Base-by-base conservation (phyloP, 2,888 invertebrate species). In the Chaetogeoica ovagalla region DNA sequence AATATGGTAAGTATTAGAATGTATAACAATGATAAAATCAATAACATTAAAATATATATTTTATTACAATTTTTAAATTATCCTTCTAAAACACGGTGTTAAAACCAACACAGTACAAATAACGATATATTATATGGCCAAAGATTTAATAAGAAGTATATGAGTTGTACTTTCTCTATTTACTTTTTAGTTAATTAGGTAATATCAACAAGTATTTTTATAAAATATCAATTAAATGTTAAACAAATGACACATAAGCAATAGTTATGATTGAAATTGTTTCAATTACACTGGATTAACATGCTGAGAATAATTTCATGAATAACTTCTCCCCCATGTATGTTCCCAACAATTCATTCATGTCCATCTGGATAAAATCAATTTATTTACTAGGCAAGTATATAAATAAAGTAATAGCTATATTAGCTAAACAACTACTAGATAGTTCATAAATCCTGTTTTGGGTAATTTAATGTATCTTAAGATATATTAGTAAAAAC, bases 1-100 rank as follows among this genome's bases (percentile, higher is more conserved):
- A 72, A 72, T 52, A 48, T 6, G 43, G 43, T n/a, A 48, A 48
- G 9, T 72, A 23, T 60, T 9, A 59, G n/a, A n/a, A n/a, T 48
- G 6, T 59, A 19, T 60, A 60, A 72, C 72, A 72, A 72, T 73
- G 19, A 39, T 62, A 2, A 62, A 73, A 62, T 48, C 30, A 30
- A 62, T 52, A 72, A 52, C 19, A 48, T 19, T 68, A 52, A 43
- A 21, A 65, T 21, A 13, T 11, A 13, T 43, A 71, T 39, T 59
- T 59, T 59, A 71, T 57, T 21, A 62, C 23, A 68, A 62, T 21
- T 60, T 72, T 30, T 48, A 9, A 17, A 23, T 60, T 59, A 59
- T 62, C 0, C 48, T 30, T 62, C n/a, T 48, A 13, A 52, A 72
- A 72, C 13, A 62, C 30, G 5, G 1, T 21, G 7, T 37, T 13